Percentiles rank a stretch among this genome's conserved stretches.
These are phyloP conservation scores for Drosophila cracens DNA, from an alignment of 2,888 invertebrate genomes.

Conservation along the genomic window DNA sequence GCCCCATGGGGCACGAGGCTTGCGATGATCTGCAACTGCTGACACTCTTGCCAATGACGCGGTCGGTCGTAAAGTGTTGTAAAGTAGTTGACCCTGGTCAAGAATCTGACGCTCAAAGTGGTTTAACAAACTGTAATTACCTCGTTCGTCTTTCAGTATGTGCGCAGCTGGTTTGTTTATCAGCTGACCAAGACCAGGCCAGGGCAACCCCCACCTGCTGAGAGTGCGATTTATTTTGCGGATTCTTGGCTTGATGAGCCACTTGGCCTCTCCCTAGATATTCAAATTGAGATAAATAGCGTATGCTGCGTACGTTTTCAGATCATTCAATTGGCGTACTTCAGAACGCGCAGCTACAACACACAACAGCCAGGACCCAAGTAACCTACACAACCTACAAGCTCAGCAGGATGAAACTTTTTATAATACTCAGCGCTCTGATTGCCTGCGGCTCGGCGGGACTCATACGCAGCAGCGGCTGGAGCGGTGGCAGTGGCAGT, in stretches of 20 bases:
- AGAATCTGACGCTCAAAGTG: slow-evolving; percentile 72
- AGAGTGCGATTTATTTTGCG: slow-evolving; percentile 70
- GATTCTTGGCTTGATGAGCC: slow-evolving; percentile 62
- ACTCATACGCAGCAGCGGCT: slow-evolving; percentile 43
- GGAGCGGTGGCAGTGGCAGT: neutral
- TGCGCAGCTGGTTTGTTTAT: slow-evolving; percentile 49
- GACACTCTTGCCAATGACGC: slow-evolving; percentile 18
- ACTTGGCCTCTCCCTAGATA: slow-evolving; percentile 15
- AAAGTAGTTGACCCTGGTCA: slow-evolving; percentile 78
- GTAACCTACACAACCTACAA: neutral
- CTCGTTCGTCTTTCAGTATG: slow-evolving; percentile 38
- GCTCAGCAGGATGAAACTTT: slow-evolving; percentile 66
- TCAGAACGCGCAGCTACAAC: slow-evolving; percentile 28
- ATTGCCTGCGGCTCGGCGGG: slow-evolving; percentile 67
- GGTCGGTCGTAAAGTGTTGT: slow-evolving; percentile 42
- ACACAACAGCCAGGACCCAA: slow-evolving; percentile 10
- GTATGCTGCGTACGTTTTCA: slow-evolving; percentile 43
- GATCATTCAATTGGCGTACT: slow-evolving; percentile 71
- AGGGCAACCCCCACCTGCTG: slow-evolving; percentile 44
- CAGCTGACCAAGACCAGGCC: slow-evolving; percentile 46
- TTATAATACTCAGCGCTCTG: slow-evolving; percentile 70
- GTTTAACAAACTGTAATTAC: slow-evolving; percentile 79
- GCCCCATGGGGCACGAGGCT: slow-evolving; percentile 12
- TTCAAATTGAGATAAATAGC: slow-evolving; percentile 65
- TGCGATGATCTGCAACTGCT: slow-evolving; percentile 29